Evolutionary conservation across 2,888 invertebrate genomes (phyloP), one percentile per base, ranked within the genome.

Genomic region (Malacosoma neustria): DNA sequence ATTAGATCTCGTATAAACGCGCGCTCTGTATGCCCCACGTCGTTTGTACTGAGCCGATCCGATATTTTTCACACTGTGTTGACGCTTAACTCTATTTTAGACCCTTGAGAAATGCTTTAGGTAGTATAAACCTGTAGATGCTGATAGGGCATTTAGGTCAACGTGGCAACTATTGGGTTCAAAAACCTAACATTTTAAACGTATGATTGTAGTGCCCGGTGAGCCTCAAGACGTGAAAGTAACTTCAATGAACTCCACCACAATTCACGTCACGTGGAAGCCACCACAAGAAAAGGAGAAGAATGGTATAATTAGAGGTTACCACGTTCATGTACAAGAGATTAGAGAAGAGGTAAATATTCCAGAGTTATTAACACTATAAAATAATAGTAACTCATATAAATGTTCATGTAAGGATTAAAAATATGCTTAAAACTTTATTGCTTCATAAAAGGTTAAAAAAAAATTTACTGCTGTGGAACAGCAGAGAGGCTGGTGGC

Each of bases 251-350:
- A 99, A 98, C 87, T 98, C 99, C 1, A 98, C 98, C n/a, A 92
- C 97, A 29, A 92, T 99, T 51, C 93, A 93, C 72, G 96, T 99
- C 36, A 91, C 92, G 44, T 99, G 99, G 99, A 93, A 95, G 64
- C 94, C 96, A 4, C 99, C 99, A 0, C 89, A 90, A 42, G 92
- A 93, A 53, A 94, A 95, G 61, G 97, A 98, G 59, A 92, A 95
- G 46, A 97, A 98, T 69, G 98, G 98, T 33, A 93, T 98, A 50
- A 97, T 99, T 52, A 90, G 97, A 42, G 98, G 98, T 14, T 99
- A 98, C 81, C 98, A 98, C 72, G 95, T 99, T 39, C 96, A 97
- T 70, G 93, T 96, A 1, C 96, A 97, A 73, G 96, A 97, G 87
- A 89, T 94, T 33, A 90, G 92, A 62, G 93, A 94, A 67, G 93